phyloP scores from a whole-genome alignment of 2,888 invertebrate genomes.

The Chymomyza fuscimana region DNA sequence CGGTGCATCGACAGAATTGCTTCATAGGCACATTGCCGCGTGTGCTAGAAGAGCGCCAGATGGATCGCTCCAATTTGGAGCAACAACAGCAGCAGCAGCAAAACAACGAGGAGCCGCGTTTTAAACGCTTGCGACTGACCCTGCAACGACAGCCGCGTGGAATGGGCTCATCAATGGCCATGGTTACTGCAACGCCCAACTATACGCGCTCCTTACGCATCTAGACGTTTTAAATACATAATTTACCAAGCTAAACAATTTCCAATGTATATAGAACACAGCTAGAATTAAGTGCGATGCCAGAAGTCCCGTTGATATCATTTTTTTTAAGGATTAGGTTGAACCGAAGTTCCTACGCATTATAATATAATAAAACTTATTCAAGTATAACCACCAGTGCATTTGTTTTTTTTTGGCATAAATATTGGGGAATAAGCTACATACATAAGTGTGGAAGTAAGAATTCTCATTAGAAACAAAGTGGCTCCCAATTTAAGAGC shows the following conservation, averaged over 20 bases:
- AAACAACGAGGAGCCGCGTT: not conserved
- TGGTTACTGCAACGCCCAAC: constrained; percentile 8
- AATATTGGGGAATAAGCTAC: too few species aligned
- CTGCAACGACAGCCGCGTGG: not conserved
- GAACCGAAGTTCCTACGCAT: constrained; percentile 32
- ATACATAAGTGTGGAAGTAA: too few species aligned
- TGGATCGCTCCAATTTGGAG: constrained; percentile 30
- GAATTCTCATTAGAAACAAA: too few species aligned
- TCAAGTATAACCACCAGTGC: not conserved
- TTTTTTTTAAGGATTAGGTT: constrained; percentile 8
- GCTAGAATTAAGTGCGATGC: constrained; percentile 13
- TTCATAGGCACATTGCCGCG: constrained; percentile 69
- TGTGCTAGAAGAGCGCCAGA: constrained; percentile 7
- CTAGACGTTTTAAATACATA: constrained; percentile 4
- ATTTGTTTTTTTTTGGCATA: too few species aligned
- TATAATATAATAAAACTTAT: constrained; percentile 16
- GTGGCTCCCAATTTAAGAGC: too few species aligned
- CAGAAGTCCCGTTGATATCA: not conserved
- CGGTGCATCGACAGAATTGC: constrained; percentile 76
- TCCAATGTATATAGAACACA: not conserved
- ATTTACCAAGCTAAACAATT: too few species aligned
- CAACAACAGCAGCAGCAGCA: constrained; percentile 16
- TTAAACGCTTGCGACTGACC: not conserved
- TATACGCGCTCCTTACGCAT: constrained; percentile 52
- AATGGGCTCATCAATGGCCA: not conserved